Base-by-base conservation (phyloP, 2,797 vertebrate genomes). In the Pseudomugil tenellus region DNA sequence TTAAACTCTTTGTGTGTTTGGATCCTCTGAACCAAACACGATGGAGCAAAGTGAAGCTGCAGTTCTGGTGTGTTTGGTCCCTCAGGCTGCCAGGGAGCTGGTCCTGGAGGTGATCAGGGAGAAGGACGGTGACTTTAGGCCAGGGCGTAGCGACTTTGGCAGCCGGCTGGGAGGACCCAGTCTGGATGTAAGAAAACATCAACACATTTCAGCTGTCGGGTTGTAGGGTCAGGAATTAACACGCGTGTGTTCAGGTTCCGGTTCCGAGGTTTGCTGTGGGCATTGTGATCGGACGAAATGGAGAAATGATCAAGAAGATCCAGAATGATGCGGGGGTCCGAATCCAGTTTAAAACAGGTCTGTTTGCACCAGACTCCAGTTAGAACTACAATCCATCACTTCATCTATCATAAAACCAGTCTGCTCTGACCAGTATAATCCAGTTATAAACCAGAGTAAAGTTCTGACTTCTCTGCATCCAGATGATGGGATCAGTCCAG, bases 301-400 rank as follows among this genome's bases (percentile, higher is more conserved):
- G 98, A 51, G 98, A 98, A 72, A 99, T 98, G 98, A 98, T 99
- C 82, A 99, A 97, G 88, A 98, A 98, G 93, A 98, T 99, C 89
- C 97, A 99, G 90, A 98, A 96, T 1, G 98, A 99, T 49, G 96
- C 98, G 3, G 97, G 97, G 2, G 97, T 99, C 88, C 92, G 98
- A 81, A 97, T 98, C 92, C 98, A 99, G 91, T 98, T 98, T 79
- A 99, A 98, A 91, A 95, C 97, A 95, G 97, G 97, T 98, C 70
- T 77, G 95, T 92, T 41, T 16, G 34, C 57, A 39, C 25, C 35
- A 1, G 3, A 48, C 13, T 57, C 56, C 29, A 37, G 14, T 26
- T 26, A 34, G 21, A 39, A 32, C 5, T 6, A 39, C 21, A 34
- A 12, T 3, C 6, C 29, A 31, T 23, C 32, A 3, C 35, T 13